A percentile compares a stretch with the other conserved stretches of the same genome.
Conservation (phyloP, 2,888 invertebrate species). For the Nasonia oneida region DNA sequence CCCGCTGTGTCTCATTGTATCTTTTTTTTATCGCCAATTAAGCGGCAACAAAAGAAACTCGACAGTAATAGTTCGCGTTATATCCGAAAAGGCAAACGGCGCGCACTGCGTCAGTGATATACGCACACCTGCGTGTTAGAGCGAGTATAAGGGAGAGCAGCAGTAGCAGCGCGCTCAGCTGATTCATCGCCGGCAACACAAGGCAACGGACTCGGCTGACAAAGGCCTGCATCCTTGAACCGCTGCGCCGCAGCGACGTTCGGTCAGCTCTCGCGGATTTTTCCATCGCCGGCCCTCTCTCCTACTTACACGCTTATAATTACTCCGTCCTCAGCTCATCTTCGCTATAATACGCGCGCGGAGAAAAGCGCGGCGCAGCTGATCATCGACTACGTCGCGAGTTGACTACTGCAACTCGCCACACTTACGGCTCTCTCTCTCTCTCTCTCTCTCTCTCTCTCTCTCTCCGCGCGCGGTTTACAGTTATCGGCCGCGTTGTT, state of each 20-base stretch:
- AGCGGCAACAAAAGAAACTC: not conserved
- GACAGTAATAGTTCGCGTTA: not conserved
- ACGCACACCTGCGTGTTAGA: not conserved
- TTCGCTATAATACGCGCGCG: not conserved
- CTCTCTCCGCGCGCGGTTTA: constrained; percentile 60
- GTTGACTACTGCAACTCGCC: constrained; percentile 16
- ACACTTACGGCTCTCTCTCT: constrained; percentile 3
- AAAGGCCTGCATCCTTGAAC: constrained; percentile 69
- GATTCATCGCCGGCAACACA: constrained; percentile 67
- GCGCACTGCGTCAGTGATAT: not conserved
- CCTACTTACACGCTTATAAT: not conserved
- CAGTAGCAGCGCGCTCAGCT: constrained; percentile 63
- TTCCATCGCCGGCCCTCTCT: not conserved
- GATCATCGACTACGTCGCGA: not conserved
- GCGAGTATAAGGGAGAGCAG: constrained; percentile 25
- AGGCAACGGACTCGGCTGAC: constrained; percentile 61
- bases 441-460: no score
- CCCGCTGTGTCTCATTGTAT: not conserved
- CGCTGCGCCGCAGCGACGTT: not conserved
- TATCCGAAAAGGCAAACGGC: not conserved
- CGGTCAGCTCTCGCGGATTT: not conserved
- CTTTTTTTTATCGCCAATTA: not conserved
- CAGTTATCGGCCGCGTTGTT: constrained; percentile 68
- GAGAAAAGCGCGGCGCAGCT: not conserved
- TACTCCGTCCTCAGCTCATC: not conserved